These are phyloP conservation scores for Caenorhabditis zanzibari DNA, from an alignment of 2,888 invertebrate genomes.

Conservation along the genomic window DNA sequence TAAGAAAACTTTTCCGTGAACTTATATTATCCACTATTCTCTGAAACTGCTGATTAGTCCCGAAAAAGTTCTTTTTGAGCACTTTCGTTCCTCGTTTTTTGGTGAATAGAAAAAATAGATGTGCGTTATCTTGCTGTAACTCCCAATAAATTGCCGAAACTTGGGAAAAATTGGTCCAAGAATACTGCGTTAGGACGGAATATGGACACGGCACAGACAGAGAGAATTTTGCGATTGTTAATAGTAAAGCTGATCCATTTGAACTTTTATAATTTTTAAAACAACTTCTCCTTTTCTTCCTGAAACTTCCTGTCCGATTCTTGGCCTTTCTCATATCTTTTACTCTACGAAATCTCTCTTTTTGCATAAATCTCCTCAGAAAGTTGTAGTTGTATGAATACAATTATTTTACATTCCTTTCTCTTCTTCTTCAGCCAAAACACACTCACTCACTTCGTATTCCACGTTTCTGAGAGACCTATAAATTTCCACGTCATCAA, in stretches of 20 bases:
- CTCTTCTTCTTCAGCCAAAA: conserved; percentile 18
- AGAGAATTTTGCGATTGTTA: no score
- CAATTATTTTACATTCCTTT: conserved; percentile 31
- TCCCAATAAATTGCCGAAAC: no score
- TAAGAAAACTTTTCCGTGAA: no score
- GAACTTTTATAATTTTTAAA: not conserved
- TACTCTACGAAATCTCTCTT: conserved; percentile 12
- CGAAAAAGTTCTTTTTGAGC: no score
- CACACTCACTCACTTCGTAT: conserved; percentile 45
- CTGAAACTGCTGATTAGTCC: no score
- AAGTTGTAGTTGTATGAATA: conserved; percentile 48
- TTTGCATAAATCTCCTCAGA: conserved; percentile 4
- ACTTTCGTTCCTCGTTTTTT: no score
- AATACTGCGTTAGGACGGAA: not conserved
- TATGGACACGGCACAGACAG: no score
- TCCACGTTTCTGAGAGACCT: conserved; percentile 5
- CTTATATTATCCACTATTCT: no score
- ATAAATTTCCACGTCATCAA: conserved; percentile 12
- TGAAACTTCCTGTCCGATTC: conserved; percentile 9
- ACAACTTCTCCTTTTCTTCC: conserved; percentile 2
- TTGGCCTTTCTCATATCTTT: conserved; percentile 28
- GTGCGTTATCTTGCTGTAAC: no score
- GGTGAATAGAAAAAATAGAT: no score
- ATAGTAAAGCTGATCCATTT: conserved; percentile 7
- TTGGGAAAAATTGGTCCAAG: no score